Conservation (phyloP, 2,888 invertebrate genomes). For the Polymixis lichenea region DNA sequence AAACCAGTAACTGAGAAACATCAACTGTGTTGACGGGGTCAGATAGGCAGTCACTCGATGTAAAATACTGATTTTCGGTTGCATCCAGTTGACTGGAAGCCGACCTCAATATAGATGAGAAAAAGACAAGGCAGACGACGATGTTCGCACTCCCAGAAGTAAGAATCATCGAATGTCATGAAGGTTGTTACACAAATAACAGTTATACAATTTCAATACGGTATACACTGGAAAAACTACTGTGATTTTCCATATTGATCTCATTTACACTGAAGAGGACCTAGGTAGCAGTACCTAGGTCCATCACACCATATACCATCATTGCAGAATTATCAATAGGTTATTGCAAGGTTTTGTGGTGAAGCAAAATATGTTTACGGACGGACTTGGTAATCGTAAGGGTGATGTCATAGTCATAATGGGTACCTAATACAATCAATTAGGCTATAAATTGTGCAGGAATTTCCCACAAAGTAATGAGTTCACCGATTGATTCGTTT, state of each 20-base stretch:
- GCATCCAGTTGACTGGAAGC: too few relatives aligned
- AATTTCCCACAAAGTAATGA: slow-evolving; percentile 21
- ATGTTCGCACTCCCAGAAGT: background rate
- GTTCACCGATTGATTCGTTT: slow-evolving; percentile 5
- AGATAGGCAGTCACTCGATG: too few relatives aligned
- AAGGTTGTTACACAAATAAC: background rate
- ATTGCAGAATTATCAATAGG: background rate
- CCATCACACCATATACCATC: too few relatives aligned
- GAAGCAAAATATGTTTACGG: background rate
- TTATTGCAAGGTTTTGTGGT: slow-evolving; percentile 7
- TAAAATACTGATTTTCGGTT: too few relatives aligned
- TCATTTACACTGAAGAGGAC: background rate
- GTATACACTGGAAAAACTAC: background rate
- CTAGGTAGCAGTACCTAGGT: background rate
- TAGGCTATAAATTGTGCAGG: background rate
- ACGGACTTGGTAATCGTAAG: background rate
- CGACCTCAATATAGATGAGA: background rate
- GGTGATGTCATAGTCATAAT: slow-evolving; percentile 16
- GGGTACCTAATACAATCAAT: slow-evolving; percentile 14
- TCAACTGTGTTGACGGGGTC: background rate
- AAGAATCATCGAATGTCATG: background rate
- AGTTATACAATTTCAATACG: background rate
- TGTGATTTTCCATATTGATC: slow-evolving; percentile 4
- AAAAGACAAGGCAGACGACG: background rate
- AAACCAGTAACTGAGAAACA: background rate